Base-by-base conservation (phyloP, 2,113 vertebrate genomes). In the Silurus asotus region DNA sequence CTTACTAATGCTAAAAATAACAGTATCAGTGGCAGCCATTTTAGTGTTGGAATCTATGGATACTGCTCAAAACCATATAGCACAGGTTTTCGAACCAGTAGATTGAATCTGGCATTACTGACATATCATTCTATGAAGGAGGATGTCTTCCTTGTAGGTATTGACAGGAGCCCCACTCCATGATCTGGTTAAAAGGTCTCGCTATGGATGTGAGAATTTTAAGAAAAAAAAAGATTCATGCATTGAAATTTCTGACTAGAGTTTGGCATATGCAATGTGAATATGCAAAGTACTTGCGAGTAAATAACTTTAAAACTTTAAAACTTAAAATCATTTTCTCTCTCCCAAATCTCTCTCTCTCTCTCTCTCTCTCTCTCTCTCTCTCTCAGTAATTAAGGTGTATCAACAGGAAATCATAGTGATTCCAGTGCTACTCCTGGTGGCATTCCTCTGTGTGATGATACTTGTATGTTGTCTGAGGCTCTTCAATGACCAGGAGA, bases 321-420 rank as follows among this genome's bases (percentile, higher is more conserved):
- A n/a, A n/a, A n/a, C n/a, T n/a, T n/a, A 8, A 19, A 49, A n/a
- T 83, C 15, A 48, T 5, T 67, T n/a, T 28, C 14, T 37, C 28
- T 69, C 28, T 45, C 48, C 83, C 51, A 37, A 37, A 37, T 82
- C 37, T 37, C 45, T 49, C 70, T 49, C 45, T 23, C 49, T 51
- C 9, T 51, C 48, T 51, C 72, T 75, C 20, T 53, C 72, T 76
- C 74, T 76, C 74, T 76, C 23, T 53, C 48, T 75, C 23, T 37
- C 17, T 20, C 48, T 78, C 55, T 72, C 87, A 95, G 94, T 89
- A 0, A 70, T 89, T 11, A 49, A 15, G 10, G 55, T 81, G 8
- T 67, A 94, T 19, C 49, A 94, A 53, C 75, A 81, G 82, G 95
- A 87, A 1, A 87, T 95, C 69, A 95, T 96, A 0, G 87, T 95